Percentiles rank a stretch among this genome's conserved stretches.
Evolutionary conservation across 2,113 vertebrate species (phyloP).

Genomic region (Porphyrio hochstetteri): DNA sequence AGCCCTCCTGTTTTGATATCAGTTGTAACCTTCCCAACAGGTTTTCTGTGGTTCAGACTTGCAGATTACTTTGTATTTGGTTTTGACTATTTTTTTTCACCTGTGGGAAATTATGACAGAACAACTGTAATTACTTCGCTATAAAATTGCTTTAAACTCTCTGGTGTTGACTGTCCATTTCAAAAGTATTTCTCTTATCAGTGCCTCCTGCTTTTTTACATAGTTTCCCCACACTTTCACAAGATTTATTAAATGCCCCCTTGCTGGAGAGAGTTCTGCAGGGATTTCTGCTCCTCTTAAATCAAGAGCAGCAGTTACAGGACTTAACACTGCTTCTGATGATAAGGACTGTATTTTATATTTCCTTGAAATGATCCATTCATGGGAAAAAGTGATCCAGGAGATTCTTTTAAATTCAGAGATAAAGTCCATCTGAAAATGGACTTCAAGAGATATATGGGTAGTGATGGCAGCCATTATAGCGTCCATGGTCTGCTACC

Average conservation of each 20-base stretch:
- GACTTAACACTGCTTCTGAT: constrained; percentile 10
- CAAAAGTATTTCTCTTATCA: constrained; percentile 38
- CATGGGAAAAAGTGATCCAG: not conserved
- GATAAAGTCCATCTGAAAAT: not conserved
- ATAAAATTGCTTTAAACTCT: not conserved
- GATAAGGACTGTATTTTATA: not conserved
- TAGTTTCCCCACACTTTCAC: constrained; percentile 31
- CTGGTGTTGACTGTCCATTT: constrained; percentile 12
- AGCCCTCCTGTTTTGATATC: not conserved
- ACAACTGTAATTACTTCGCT: not conserved
- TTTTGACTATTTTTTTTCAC: not conserved
- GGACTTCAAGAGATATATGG: not conserved
- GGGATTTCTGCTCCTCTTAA: constrained; percentile 51
- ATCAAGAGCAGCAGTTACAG: constrained; percentile 22
- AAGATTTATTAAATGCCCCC: constrained; percentile 29
- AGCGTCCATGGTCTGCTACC: not conserved
- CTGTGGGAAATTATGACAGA: not conserved
- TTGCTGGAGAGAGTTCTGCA: constrained; percentile 8
- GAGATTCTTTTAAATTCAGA: not conserved
- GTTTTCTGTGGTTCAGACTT: not conserved
- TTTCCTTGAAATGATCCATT: constrained; percentile 19
- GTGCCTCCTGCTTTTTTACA: not conserved
- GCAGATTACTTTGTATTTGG: not conserved
- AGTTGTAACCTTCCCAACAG: not conserved
- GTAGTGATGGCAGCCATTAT: not conserved